These are phyloP conservation scores for Glyphotaelius pellucidus DNA, from an alignment of 2,888 invertebrate species.

Conservation along the genomic window DNA sequence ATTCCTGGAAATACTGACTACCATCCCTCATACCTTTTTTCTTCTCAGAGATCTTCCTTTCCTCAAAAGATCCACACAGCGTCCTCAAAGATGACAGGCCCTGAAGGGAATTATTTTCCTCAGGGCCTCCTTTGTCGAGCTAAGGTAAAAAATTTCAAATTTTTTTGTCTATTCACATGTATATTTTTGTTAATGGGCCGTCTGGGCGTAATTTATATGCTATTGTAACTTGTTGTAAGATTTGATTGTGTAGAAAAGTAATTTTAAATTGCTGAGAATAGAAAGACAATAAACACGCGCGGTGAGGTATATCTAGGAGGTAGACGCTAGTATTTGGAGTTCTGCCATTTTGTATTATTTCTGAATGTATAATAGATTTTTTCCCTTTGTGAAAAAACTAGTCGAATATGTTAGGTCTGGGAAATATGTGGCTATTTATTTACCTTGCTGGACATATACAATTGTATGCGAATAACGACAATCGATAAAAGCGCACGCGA, in stretches of 20 bases:
- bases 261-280: neutral
- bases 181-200: neutral
- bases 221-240: neutral
- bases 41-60: too few relatives aligned
- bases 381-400: neutral
- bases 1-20: too few relatives aligned
- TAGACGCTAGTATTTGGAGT: neutral
- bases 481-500: too few relatives aligned
- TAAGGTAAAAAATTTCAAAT: too few relatives aligned
- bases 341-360: slow-evolving; percentile 3
- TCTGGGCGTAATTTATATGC: neutral
- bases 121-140: too few relatives aligned
- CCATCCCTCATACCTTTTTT: too few relatives aligned
- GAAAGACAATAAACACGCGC: slow-evolving; percentile 10
- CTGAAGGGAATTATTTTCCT: too few relatives aligned
- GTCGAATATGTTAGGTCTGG: neutral
- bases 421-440: neutral
- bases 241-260: neutral
- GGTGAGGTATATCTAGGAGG: neutral
- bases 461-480: too few relatives aligned
- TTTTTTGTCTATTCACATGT: too few relatives aligned
- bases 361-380: neutral
- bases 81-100: too few relatives aligned
- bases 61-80: too few relatives aligned
- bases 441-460: too few relatives aligned